These are phyloP conservation scores for Apodemus speciosus DNA, from an alignment of 2,113 vertebrate species.

Conservation along the genomic window DNA sequence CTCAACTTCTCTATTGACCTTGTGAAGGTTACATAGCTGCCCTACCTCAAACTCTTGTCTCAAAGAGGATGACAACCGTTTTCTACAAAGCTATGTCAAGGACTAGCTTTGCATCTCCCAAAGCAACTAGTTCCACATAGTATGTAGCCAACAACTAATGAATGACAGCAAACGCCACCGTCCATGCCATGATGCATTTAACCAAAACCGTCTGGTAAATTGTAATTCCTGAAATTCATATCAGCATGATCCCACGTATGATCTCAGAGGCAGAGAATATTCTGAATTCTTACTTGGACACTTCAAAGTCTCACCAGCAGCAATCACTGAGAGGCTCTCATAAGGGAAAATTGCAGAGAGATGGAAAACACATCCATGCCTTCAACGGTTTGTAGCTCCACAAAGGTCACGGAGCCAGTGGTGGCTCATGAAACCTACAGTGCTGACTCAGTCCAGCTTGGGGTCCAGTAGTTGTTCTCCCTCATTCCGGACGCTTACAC, in stretches of 20 bases:
- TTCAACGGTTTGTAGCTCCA: not conserved
- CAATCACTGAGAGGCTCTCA: not conserved
- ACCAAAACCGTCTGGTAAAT: not conserved
- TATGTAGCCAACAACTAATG: not conserved
- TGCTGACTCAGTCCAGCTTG: not conserved
- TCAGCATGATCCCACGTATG: not conserved
- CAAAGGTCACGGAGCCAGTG: not conserved
- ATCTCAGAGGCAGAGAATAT: not conserved
- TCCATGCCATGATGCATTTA: not conserved
- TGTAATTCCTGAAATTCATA: not conserved
- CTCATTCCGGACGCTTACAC: not conserved
- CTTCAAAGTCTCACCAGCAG: not conserved
- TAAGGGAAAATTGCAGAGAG: not conserved
- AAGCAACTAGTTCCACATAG: not conserved
- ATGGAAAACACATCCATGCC: not conserved
- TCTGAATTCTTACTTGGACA: constrained; percentile 29
- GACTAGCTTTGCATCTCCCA: not conserved
- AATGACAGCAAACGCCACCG: not conserved
- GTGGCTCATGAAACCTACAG: not conserved
- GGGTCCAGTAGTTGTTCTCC: not conserved
- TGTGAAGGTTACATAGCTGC: not conserved
- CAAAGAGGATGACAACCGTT: not conserved
- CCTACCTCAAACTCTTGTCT: not conserved
- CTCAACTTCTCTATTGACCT: not conserved
- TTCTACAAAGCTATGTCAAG: not conserved